Percentiles rank a stretch among this genome's conserved stretches.
phyloP scores from a whole-genome alignment of 2,888 invertebrate species.

The Caenorhabditis sp. region DNA sequence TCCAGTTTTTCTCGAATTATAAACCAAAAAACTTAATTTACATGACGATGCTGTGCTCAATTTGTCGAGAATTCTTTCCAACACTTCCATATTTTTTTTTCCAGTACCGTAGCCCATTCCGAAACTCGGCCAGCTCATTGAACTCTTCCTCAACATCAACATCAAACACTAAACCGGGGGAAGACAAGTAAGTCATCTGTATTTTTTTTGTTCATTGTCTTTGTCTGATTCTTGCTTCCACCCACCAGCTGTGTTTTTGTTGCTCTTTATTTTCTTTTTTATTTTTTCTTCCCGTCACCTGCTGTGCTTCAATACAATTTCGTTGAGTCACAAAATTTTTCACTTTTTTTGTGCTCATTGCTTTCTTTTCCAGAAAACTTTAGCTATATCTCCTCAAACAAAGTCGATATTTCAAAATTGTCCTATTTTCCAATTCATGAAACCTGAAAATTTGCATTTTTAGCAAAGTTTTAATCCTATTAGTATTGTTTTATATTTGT shows the following conservation, averaged over 20 bases:
- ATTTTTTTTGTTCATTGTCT: neutral
- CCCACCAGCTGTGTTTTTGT: conserved; percentile 9
- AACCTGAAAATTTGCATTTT: no score
- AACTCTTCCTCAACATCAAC: conserved; percentile 11
- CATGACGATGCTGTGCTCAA: no score
- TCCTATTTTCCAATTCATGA: no score
- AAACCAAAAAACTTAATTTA: no score
- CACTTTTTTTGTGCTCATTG: neutral
- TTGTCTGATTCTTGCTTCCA: neutral
- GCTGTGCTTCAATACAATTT: conserved; percentile 7
- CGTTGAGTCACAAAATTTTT: neutral
- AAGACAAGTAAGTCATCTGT: conserved; percentile 17
- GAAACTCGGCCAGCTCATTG: conserved; percentile 20
- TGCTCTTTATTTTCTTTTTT: neutral
- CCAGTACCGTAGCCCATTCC: conserved; percentile 27
- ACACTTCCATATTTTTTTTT: conserved; percentile 7
- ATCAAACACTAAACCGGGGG: conserved; percentile 6
- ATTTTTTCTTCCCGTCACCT: conserved; percentile 12
- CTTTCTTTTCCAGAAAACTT: neutral
- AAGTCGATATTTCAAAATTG: no score
- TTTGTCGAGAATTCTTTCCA: no score
- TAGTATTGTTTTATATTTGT: no score
- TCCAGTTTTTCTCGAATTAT: no score
- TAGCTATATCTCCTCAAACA: no score
- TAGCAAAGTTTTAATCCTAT: no score